These are phyloP conservation scores for Catharus fuscescens DNA, from an alignment of 2,113 vertebrate species.

Conservation along the genomic window DNA sequence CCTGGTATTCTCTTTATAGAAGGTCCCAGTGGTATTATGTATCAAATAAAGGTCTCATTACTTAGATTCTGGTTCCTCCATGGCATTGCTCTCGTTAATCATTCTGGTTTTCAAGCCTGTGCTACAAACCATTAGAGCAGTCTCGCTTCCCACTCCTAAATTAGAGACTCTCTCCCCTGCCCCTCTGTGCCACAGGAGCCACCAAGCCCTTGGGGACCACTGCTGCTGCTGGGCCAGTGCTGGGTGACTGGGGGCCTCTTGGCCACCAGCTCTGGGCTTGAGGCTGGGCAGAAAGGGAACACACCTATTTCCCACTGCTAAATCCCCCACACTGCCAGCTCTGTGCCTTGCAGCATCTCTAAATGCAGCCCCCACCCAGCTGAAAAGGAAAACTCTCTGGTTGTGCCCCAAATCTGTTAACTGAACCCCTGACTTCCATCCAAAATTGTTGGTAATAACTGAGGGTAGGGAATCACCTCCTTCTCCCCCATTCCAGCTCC, in stretches of 20 bases:
- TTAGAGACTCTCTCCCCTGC: background rate
- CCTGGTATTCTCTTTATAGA: conserved; percentile 45
- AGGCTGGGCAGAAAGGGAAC: background rate
- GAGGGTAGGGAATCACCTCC: background rate
- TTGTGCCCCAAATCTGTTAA: background rate
- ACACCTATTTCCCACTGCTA: background rate
- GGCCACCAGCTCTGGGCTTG: background rate
- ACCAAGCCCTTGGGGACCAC: background rate
- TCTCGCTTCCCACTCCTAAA: accelerated
- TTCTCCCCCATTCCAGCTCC: accelerated
- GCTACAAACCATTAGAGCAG: background rate
- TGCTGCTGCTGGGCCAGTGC: background rate
- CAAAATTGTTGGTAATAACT: background rate
- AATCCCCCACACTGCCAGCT: background rate
- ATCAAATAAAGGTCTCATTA: conserved; percentile 68
- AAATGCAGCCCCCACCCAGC: background rate
- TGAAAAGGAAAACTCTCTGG: background rate
- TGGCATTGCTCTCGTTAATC: conserved; percentile 51
- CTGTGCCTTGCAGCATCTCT: background rate
- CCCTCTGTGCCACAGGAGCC: background rate
- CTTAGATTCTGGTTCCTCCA: conserved; percentile 31
- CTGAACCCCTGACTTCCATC: background rate
- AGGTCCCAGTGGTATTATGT: conserved; percentile 38
- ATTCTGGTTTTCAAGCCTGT: background rate
- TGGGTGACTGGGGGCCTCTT: background rate